phyloP scores from a whole-genome alignment of 2,797 vertebrate species.

The Philypnodon macrostomus region DNA sequence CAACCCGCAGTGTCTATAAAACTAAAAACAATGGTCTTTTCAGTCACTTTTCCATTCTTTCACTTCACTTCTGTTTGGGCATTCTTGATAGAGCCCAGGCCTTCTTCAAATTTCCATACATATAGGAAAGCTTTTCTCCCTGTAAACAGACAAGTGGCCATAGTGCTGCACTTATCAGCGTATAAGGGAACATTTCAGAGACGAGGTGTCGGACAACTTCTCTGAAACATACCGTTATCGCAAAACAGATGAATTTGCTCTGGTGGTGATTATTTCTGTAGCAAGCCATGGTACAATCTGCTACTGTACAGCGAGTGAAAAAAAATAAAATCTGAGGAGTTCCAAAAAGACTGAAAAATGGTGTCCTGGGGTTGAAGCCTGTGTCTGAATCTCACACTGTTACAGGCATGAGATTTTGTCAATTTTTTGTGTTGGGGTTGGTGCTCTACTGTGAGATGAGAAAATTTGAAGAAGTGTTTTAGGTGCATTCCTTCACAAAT shows the following conservation, averaged over 20 bases:
- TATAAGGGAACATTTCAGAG: slow-evolving; percentile 50
- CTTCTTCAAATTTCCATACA: slow-evolving; percentile 50
- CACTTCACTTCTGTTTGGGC: slow-evolving; percentile 1
- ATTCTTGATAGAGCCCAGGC: slow-evolving; percentile 7
- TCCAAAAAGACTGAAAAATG: slow-evolving; percentile 27
- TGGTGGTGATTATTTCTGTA: slow-evolving; percentile 58
- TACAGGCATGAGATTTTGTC: slow-evolving; percentile 45
- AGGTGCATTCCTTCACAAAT: slow-evolving; percentile 2
- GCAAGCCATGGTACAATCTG: slow-evolving; percentile 53
- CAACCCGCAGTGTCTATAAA: not conserved
- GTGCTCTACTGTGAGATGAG: slow-evolving; percentile 26
- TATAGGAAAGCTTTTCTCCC: slow-evolving; percentile 30
- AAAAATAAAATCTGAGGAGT: slow-evolving; percentile 45
- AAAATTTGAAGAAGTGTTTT: slow-evolving; percentile 25
- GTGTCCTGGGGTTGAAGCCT: slow-evolving; percentile 48
- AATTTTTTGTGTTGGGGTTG: slow-evolving; percentile 26
- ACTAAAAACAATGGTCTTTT: slow-evolving; percentile 1
- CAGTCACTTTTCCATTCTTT: not conserved
- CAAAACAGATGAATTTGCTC: slow-evolving; percentile 72
- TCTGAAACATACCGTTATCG: slow-evolving; percentile 58
- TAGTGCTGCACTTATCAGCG: slow-evolving; percentile 38
- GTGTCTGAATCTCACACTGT: slow-evolving; percentile 48
- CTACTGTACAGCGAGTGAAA: slow-evolving; percentile 38
- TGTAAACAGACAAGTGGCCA: slow-evolving; percentile 37
- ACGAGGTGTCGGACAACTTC: slow-evolving; percentile 63